Conservation (phyloP, 2,888 invertebrate genomes). For the Petrolisthes cinctipes region DNA sequence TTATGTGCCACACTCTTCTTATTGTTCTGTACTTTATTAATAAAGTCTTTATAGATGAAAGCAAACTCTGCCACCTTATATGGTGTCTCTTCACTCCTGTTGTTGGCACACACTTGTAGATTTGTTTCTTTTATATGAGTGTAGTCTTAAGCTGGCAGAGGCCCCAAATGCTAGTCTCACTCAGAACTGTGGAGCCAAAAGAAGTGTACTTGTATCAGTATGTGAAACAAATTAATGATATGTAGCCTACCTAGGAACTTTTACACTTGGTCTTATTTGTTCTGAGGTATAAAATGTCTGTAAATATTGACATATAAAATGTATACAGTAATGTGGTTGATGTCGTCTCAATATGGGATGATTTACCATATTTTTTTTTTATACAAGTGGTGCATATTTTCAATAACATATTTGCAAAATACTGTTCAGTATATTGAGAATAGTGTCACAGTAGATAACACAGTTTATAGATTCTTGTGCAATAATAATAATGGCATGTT, state of each 20-base stretch:
- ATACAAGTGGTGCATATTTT: too few species aligned
- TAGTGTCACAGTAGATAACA: too few species aligned
- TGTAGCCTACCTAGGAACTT: neutral
- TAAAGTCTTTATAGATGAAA: slow-evolving; percentile 6
- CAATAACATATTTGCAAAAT: too few species aligned
- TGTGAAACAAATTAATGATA: neutral
- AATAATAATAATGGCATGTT: neutral
- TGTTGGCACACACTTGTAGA: slow-evolving; percentile 44
- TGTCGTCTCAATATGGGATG: too few species aligned
- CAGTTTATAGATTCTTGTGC: neutral
- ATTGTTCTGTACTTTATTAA: slow-evolving; percentile 20
- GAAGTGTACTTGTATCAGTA: slow-evolving; percentile 21
- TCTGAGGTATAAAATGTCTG: too few species aligned
- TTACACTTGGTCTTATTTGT: neutral
- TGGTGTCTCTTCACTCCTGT: slow-evolving; percentile 18
- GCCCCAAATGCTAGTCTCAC: slow-evolving; percentile 49
- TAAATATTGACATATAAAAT: too few species aligned
- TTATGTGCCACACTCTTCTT: slow-evolving; percentile 30
- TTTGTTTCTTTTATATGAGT: slow-evolving; percentile 38
- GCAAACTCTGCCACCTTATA: neutral
- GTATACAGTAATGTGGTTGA: too few species aligned
- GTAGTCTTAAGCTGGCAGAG: slow-evolving; percentile 23
- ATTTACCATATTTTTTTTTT: too few species aligned
- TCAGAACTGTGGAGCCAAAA: slow-evolving; percentile 45
- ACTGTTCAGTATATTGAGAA: too few species aligned